These are phyloP conservation scores for Pangasius krempfi DNA, from an alignment of 2,797 vertebrate genomes.

Conservation along the genomic window DNA sequence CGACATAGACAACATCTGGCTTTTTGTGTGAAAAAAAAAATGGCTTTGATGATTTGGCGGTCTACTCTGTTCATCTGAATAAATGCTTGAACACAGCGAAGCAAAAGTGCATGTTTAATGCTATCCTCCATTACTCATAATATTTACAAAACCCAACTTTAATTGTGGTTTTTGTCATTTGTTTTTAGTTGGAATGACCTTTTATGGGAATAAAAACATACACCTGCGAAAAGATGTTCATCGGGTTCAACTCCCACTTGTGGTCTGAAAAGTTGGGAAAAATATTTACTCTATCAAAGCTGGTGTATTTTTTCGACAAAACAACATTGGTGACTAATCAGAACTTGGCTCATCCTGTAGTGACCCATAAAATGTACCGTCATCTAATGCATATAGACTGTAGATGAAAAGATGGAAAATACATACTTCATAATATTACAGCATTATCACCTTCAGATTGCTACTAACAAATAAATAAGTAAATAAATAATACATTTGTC, in stretches of 20 bases:
- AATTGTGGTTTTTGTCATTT: slow-evolving; percentile 62
- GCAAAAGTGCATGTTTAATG: slow-evolving; percentile 62
- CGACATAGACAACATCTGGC: slow-evolving; percentile 62
- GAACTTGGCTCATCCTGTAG: slow-evolving; percentile 21
- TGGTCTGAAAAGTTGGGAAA: slow-evolving; percentile 33
- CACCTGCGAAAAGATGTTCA: slow-evolving; percentile 59
- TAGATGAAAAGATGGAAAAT: background rate
- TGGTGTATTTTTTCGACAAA: slow-evolving; percentile 44
- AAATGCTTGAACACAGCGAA: slow-evolving; percentile 48
- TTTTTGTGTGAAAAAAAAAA: slow-evolving; percentile 40
- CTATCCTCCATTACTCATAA: slow-evolving; percentile 60
- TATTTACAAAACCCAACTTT: slow-evolving; percentile 63
- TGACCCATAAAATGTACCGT: background rate
- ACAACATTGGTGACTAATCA: slow-evolving; percentile 41
- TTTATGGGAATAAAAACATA: slow-evolving; percentile 62
- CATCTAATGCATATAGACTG: background rate
- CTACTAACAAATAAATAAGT: background rate
- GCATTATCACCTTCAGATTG: background rate
- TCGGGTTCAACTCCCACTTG: slow-evolving; percentile 54
- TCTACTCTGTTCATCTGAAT: slow-evolving; percentile 53
- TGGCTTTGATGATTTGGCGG: slow-evolving; percentile 58
- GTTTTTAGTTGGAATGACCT: slow-evolving; percentile 55
- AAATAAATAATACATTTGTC: background rate
- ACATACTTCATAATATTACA: background rate
- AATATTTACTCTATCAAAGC: slow-evolving; percentile 62